These are phyloP conservation scores for Acleris literana DNA, from an alignment of 2,888 invertebrate species.

Conservation along the genomic window DNA sequence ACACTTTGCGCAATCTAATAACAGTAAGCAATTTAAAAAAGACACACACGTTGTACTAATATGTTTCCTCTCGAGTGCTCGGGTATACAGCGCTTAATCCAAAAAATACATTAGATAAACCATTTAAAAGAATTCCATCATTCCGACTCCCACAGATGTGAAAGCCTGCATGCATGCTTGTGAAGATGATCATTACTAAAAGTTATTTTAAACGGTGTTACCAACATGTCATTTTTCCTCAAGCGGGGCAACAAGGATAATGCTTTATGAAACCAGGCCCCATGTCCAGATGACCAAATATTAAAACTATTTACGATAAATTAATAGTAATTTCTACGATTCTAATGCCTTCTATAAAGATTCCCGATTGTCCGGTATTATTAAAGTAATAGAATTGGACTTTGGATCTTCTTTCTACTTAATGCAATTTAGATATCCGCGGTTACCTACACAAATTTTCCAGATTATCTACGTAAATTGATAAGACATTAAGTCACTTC, in stretches of 20 bases:
- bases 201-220: constrained; percentile 12
- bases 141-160: constrained; percentile 10
- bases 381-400: too few species aligned
- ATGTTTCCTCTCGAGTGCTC: background rate
- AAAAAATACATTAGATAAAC: background rate
- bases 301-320: background rate
- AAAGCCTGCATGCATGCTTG: constrained; percentile 15
- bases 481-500: too few species aligned
- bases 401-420: too few species aligned
- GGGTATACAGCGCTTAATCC: background rate
- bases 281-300: background rate
- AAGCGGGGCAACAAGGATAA: constrained; percentile 2
- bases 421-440: too few species aligned
- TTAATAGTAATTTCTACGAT: too few species aligned
- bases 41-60: background rate
- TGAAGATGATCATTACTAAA: constrained; percentile 4
- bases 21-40: too few species aligned
- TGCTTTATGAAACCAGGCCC: constrained; percentile 5
- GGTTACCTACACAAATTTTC: too few species aligned
- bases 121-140: constrained; percentile 9
- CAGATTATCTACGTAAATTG: too few species aligned
- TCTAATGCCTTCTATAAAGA: too few species aligned
- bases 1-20: too few species aligned
- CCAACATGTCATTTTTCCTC: constrained; percentile 1
- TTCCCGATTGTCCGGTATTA: too few species aligned